Percentiles rank a stretch among this genome's conserved stretches.
phyloP scores from a whole-genome alignment of 2,797 vertebrate genomes.

The Hapalemur alaotrensis region DNA sequence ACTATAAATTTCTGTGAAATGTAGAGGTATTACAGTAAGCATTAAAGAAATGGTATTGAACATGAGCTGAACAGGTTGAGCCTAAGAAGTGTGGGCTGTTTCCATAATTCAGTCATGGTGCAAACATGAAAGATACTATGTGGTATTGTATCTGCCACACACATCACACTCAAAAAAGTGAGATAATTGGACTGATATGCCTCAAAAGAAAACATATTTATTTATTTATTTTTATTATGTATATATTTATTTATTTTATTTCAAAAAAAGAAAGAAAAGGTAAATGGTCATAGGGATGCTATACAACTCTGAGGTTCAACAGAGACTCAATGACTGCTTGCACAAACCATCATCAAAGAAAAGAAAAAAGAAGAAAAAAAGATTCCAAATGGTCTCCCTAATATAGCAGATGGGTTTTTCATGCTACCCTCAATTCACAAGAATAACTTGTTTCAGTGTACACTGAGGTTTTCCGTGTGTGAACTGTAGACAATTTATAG shows the following conservation, averaged over 20 bases:
- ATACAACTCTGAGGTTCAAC: background rate
- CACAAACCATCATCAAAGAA: background rate
- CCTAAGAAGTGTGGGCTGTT: background rate
- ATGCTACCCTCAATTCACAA: background rate
- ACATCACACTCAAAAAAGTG: background rate
- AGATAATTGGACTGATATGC: background rate
- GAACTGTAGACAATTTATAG: background rate
- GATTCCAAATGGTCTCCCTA: background rate
- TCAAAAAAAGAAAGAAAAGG: background rate
- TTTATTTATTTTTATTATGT: too few relatives aligned
- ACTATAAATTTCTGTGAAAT: background rate
- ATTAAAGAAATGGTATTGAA: background rate
- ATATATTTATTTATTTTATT: too few relatives aligned
- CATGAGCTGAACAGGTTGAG: background rate
- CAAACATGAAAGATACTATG: background rate
- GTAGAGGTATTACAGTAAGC: background rate
- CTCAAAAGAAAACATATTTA: background rate
- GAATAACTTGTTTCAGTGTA: constrained; percentile 1
- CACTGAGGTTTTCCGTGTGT: background rate
- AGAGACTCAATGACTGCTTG: background rate
- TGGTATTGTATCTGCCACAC: background rate
- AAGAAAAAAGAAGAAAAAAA: background rate
- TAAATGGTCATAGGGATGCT: background rate
- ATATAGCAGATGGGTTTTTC: background rate
- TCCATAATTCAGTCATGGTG: background rate